Evolutionary conservation across 1,140 invertebrate species (phyloP), one percentile per base, ranked within the genome.

Genomic region (Pararge aegeria): DNA sequence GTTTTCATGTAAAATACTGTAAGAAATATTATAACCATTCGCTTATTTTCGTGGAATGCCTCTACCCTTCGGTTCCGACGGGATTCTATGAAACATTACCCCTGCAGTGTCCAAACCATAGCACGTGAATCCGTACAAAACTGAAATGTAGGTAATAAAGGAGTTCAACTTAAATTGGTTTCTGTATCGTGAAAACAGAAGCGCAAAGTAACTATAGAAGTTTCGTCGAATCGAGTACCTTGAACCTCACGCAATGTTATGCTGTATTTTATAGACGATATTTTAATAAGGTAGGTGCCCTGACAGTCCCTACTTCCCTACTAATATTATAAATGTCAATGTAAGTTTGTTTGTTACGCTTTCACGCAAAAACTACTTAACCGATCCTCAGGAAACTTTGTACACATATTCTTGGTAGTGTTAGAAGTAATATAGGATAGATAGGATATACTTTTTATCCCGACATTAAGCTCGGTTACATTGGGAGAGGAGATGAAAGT

Each of bases 81-180:
- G 27, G 30, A 61, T 61, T 61, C 58, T 27, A 55, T 61, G 58
- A 61, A 61, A 52, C 20, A 15, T 27, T 58, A 58, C 46, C 34
- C 52, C 46, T 48, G 54, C 54, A 56, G 9, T 34, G 54, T 7
- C 9, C 4, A 37, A 50, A 40, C 46, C 46, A 57, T 34, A 21
- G 24, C 27, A 13, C 29, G 16, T 37, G 21, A 37, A 27, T 56
- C 18, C 30, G 12, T 15, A 16, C 30, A 37, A 13, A 6, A 24
- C 20, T 12, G 2, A 5, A 20, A n/a, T 12, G 1, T 46, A 12
- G 18, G 20, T 46, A 46, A 6, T 2, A 20, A 44, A 15, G 24
- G 10, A 10, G 42, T 19, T 46, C 42, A 46, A 46, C 16, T 0
- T 46, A 46, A 46, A 46, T 12, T 46, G 42, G 42, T 20, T 20